Percentiles rank a stretch among this genome's conserved stretches.
phyloP scores from a whole-genome alignment of 2,797 vertebrate genomes.

The Pteronotus mesoamericanus region DNA sequence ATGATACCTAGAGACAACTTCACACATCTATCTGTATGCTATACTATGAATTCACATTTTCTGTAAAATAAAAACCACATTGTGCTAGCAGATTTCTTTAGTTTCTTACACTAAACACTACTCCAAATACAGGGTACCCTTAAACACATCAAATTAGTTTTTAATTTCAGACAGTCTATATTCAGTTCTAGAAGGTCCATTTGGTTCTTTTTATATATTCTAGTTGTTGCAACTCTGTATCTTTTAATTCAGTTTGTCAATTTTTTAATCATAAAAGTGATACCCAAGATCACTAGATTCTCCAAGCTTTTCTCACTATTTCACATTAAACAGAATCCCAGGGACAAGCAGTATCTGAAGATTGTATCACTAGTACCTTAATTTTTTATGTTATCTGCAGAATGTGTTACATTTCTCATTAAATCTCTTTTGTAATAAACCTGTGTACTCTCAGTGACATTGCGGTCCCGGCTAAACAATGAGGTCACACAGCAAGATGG shows the following conservation, averaged over 20 bases:
- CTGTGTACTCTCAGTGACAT: not conserved
- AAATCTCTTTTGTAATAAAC: not conserved
- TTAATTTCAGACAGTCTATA: not conserved
- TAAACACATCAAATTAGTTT: not conserved
- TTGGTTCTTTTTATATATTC: not conserved
- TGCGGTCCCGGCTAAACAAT: not conserved
- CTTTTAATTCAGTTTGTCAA: not conserved
- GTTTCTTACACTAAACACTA: not conserved
- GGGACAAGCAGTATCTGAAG: not conserved
- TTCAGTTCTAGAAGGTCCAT: not conserved
- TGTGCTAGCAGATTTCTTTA: not conserved
- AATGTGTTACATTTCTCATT: not conserved
- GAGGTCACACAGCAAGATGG: not conserved
- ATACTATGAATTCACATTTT: not conserved
- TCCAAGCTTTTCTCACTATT: not conserved
- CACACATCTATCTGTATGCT: not conserved
- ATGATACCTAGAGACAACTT: not conserved
- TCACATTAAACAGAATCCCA: not conserved
- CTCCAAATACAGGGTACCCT: not conserved
- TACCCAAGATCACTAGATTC: not conserved
- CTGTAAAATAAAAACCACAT: not conserved
- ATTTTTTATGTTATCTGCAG: not conserved
- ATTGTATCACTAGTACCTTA: not conserved
- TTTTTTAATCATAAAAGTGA: not conserved
- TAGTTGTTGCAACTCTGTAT: not conserved